A percentile compares a stretch with the other conserved stretches of the same genome.
Evolutionary conservation across 2,888 invertebrate genomes (phyloP).

Genomic region (Phorcus lineatus): DNA sequence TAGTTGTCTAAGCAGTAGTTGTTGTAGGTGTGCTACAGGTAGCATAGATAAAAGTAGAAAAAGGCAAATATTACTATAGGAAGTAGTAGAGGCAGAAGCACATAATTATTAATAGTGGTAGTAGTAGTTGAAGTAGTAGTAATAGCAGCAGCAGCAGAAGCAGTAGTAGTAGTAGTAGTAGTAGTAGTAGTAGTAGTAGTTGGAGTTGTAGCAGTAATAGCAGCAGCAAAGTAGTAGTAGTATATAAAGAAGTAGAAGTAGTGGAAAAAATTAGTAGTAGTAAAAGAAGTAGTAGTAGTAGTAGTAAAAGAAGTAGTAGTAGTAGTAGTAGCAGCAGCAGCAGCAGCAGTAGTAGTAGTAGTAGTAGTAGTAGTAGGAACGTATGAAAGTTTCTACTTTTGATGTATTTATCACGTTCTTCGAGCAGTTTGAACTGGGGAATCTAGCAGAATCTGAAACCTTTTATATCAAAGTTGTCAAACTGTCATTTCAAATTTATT

Average conservation of each 20-base stretch:
- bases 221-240: conserved; percentile 7
- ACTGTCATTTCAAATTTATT: too few relatives aligned
- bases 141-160: conserved; percentile 18
- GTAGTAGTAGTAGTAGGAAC: conserved; percentile 4
- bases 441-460: too few relatives aligned
- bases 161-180: conserved; percentile 26
- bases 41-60: too few relatives aligned
- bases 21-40: conserved; percentile 3
- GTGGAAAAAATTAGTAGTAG: not conserved
- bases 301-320: not conserved
- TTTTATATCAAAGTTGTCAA: too few relatives aligned
- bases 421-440: too few relatives aligned
- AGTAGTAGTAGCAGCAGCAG: not conserved
- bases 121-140: conserved; percentile 24
- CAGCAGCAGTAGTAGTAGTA: not conserved
- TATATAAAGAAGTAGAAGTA: not conserved
- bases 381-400: not conserved
- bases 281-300: not conserved
- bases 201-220: not conserved
- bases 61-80: too few relatives aligned
- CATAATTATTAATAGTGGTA: conserved; percentile 20
- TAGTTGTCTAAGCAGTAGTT: conserved; percentile 22
- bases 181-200: conserved; percentile 24
- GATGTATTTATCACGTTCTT: too few relatives aligned
- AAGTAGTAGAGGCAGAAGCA: conserved; percentile 9